These are phyloP conservation scores for Iguana delicatissima DNA, from an alignment of 2,797 vertebrate species.

Conservation along the genomic window DNA sequence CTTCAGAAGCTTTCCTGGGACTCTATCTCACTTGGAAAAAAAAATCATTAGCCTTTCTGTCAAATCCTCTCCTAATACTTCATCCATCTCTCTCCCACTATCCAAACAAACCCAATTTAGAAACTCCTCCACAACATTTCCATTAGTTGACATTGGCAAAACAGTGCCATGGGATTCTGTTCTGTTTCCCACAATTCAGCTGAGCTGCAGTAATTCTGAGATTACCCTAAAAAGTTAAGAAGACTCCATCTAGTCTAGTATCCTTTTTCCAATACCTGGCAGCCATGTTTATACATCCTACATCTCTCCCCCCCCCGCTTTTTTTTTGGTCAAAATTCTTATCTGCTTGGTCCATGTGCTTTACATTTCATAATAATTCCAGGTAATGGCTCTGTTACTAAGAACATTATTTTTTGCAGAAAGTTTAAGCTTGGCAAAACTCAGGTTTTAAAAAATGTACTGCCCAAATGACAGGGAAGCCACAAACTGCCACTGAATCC, in stretches of 20 bases:
- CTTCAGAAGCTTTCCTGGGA: neutral
- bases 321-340: neutral
- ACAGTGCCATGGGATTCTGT: neutral
- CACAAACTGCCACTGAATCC: too few relatives aligned
- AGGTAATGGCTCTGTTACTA: neutral
- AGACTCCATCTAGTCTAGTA: neutral
- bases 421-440: neutral
- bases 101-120: conserved; percentile 10
- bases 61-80: neutral
- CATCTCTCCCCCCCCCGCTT: too few relatives aligned
- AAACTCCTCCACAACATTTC: conserved; percentile 2
- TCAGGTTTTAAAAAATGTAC: too few relatives aligned
- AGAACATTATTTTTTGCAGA: neutral
- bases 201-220: neutral
- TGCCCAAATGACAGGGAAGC: too few relatives aligned
- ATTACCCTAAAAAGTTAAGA: neutral
- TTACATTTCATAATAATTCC: neutral
- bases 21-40: neutral
- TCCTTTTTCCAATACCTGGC: neutral
- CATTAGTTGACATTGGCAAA: neutral
- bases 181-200: neutral
- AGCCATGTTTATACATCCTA: too few relatives aligned
- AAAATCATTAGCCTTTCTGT: conserved; percentile 19
- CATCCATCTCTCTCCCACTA: neutral
- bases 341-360: too few relatives aligned